Conservation (phyloP, 2,888 invertebrate genomes). For the Dolichopus griseipennis region DNA sequence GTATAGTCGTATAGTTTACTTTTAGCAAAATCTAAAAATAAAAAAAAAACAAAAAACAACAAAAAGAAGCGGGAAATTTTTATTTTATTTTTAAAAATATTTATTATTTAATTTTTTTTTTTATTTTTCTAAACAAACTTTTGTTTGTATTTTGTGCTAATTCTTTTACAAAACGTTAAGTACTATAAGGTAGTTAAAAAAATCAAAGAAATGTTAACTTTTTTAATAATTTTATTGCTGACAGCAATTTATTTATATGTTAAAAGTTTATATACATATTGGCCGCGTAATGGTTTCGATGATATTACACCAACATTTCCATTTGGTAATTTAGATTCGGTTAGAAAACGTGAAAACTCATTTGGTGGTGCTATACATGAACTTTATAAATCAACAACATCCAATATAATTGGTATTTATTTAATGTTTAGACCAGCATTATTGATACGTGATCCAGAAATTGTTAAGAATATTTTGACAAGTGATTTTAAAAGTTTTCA, state of each 20-base stretch:
- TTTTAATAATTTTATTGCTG: not conserved
- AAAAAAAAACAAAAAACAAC: no score
- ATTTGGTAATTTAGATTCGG: constrained; percentile 52
- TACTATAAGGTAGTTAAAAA: no score
- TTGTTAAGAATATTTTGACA: constrained; percentile 52
- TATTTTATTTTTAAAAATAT: no score
- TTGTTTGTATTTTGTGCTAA: no score
- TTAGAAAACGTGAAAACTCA: constrained; percentile 48
- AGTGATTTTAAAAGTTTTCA: constrained; percentile 57
- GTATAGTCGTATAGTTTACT: no score
- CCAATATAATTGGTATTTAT: constrained; percentile 51
- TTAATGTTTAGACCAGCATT: constrained; percentile 54
- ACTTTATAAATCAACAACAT: constrained; percentile 44
- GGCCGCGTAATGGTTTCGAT: constrained; percentile 50
- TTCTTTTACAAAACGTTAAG: no score
- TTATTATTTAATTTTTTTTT: no score
- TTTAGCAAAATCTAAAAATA: no score
- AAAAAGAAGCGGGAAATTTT: no score
- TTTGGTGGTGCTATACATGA: constrained; percentile 55
- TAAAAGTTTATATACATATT: constrained; percentile 38
- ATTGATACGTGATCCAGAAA: constrained; percentile 52
- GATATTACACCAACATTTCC: constrained; percentile 52
- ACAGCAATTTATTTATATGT: not conserved
- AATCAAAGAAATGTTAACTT: not conserved
- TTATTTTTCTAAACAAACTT: no score